A percentile compares a stretch with the other conserved stretches of the same genome.
These are phyloP conservation scores for Drosophila subobscura DNA, from an alignment of 1,140 invertebrate species.

Conservation along the genomic window DNA sequence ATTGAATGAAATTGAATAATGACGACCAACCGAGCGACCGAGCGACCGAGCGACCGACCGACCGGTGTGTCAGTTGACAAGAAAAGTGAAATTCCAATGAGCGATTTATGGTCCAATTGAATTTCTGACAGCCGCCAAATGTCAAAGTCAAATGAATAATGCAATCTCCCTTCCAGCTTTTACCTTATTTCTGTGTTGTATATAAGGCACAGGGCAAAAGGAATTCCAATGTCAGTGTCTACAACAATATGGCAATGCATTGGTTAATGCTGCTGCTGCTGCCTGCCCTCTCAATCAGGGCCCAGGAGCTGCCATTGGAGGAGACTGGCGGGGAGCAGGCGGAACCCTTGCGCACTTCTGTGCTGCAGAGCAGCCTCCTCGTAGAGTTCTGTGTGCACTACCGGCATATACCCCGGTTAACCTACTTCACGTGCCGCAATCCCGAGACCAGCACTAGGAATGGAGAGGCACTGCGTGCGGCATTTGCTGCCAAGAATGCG, in stretches of 20 bases:
- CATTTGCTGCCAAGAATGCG: conserved; percentile 63
- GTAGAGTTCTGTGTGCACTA: conserved; percentile 56
- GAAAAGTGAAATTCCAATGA: conserved; percentile 74
- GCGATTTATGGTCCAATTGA: conserved; percentile 71
- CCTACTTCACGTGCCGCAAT: conserved; percentile 75
- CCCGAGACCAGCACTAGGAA: conserved; percentile 23
- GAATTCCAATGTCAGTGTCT: conserved; percentile 9
- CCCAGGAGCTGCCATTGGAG: neutral
- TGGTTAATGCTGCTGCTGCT: conserved; percentile 30
- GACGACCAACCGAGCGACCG: conserved; percentile 32
- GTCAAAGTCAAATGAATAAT: conserved; percentile 59
- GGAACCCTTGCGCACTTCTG: conserved; percentile 42
- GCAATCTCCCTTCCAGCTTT: neutral
- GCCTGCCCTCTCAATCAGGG: conserved; percentile 1
- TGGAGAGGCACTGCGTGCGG: conserved; percentile 38
- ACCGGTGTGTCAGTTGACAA: conserved; percentile 57
- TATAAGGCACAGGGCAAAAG: conserved; percentile 6
- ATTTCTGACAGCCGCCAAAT: conserved; percentile 61
- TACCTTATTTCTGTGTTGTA: conserved; percentile 1
- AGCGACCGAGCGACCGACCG: conserved; percentile 6
- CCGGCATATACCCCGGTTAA: conserved; percentile 77
- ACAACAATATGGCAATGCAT: conserved; percentile 15
- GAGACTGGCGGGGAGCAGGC: neutral
- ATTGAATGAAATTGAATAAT: conserved; percentile 81
- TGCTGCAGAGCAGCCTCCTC: conserved; percentile 51